A percentile compares a stretch with the other conserved stretches of the same genome.
These are phyloP conservation scores for Eilema griseolum DNA, from an alignment of 2,888 invertebrate species.

Conservation along the genomic window DNA sequence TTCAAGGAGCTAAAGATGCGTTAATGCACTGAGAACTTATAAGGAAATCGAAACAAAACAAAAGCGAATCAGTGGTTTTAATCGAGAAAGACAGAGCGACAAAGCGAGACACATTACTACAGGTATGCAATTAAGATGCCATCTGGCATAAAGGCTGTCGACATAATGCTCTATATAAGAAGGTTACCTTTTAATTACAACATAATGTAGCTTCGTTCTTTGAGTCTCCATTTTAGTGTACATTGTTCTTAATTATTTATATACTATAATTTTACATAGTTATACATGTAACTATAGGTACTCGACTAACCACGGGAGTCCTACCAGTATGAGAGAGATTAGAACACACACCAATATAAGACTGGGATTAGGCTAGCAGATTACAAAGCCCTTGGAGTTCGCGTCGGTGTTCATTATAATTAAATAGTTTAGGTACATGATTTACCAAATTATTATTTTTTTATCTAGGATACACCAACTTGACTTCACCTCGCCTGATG, in stretches of 20 bases:
- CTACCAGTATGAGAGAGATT: neutral
- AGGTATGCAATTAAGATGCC: conserved; percentile 1
- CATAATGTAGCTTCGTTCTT: neutral
- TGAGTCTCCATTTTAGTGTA: neutral
- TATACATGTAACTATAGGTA: too few relatives aligned
- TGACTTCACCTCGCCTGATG: too few relatives aligned
- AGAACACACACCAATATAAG: too few relatives aligned
- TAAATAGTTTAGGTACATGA: too few relatives aligned
- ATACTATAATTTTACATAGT: neutral
- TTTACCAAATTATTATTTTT: too few relatives aligned
- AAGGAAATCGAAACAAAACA: neutral
- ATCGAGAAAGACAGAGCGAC: neutral
- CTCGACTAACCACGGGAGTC: neutral
- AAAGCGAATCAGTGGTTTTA: neutral
- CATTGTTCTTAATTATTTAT: neutral
- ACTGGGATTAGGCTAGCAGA: too few relatives aligned
- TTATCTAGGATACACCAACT: too few relatives aligned
- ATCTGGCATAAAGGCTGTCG: neutral
- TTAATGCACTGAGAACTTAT: neutral
- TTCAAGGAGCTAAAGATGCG: neutral
- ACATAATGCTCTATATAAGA: neutral
- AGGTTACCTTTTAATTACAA: conserved; percentile 1
- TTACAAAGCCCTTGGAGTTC: too few relatives aligned
- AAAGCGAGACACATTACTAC: neutral
- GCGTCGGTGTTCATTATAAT: too few relatives aligned